Evolutionary conservation across 1,140 invertebrate species (phyloP).

Genomic region (Hirudo medicinalis): DNA sequence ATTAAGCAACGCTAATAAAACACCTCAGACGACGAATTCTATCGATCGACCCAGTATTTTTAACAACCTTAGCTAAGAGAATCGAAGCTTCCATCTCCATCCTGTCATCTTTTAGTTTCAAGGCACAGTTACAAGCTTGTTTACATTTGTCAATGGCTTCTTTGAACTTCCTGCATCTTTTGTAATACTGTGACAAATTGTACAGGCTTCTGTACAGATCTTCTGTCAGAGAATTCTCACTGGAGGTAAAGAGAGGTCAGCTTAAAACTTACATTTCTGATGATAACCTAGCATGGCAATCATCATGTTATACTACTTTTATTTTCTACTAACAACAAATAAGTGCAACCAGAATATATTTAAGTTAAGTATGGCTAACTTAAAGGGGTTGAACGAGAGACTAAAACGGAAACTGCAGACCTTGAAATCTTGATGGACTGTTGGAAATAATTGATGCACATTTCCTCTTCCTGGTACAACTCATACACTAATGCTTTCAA

Average conservation of each 20-base stretch:
- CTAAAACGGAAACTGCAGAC: background rate
- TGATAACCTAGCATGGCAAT: background rate
- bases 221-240: background rate
- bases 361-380: background rate
- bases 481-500: background rate
- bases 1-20: background rate
- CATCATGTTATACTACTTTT: background rate
- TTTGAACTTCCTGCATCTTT: background rate
- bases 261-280: no score
- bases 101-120: background rate
- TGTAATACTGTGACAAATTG: background rate
- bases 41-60: background rate
- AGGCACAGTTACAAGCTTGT: background rate
- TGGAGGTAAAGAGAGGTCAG: background rate
- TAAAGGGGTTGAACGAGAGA: background rate
- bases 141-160: background rate
- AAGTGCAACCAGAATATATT: background rate
- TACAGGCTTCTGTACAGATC: conserved; percentile 1
- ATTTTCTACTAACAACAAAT: background rate
- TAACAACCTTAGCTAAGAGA: conserved; percentile 1
- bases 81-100: background rate
- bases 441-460: background rate
- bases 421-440: conserved; percentile 4
- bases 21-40: background rate
- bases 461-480: background rate